Conservation (phyloP, 2,797 vertebrate genomes). For the Scyliorhinus canicula region DNA sequence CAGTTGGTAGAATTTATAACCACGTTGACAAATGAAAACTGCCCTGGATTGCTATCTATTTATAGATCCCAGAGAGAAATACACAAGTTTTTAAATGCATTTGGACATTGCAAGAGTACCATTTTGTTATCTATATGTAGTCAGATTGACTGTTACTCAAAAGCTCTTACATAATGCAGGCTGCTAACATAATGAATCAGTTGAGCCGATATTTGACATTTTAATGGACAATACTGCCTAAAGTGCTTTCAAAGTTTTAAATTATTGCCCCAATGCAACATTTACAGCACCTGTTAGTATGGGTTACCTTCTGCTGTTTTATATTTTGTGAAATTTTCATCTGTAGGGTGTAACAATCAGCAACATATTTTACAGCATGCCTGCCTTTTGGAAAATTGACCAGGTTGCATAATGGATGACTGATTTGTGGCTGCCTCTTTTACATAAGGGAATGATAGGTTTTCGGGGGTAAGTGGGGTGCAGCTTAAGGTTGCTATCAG, state of each 20-base stretch:
- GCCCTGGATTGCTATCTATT: not conserved
- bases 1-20: not conserved
- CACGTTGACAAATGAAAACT: constrained; percentile 14
- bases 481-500: too few relatives aligned
- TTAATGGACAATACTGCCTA: constrained; percentile 15
- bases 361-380: not conserved
- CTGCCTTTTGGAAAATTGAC: not conserved
- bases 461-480: too few relatives aligned
- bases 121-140: constrained; percentile 21
- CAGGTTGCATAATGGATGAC: not conserved
- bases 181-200: not conserved
- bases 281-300: not conserved
- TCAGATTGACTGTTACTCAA: not conserved
- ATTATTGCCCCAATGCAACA: not conserved
- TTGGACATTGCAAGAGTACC: not conserved
- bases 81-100: constrained; percentile 5
- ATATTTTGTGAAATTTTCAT: not conserved
- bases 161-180: not conserved
- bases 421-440: not conserved
- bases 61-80: not conserved
- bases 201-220: not conserved
- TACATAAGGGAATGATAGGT: not conserved
- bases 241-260: constrained; percentile 24
- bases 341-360: not conserved
- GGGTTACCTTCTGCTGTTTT: not conserved